Conservation (phyloP, 2,113 vertebrate species). For the Serinus canaria region DNA sequence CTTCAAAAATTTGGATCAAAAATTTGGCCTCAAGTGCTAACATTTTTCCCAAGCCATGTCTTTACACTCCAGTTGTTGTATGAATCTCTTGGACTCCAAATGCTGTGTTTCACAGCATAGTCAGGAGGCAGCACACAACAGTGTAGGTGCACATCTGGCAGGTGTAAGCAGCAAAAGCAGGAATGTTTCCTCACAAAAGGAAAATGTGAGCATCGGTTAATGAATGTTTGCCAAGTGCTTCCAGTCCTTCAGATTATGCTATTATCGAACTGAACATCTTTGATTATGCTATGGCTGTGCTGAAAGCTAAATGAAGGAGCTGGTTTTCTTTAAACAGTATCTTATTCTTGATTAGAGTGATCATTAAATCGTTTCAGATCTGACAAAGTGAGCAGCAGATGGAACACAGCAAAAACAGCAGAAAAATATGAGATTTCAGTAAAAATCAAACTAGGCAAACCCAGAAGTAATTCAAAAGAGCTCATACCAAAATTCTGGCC, state of each 20-base stretch:
- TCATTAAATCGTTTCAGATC: background rate
- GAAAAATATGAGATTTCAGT: background rate
- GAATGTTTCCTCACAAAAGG: background rate
- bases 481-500: background rate
- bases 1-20: background rate
- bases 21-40: background rate
- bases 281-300: background rate
- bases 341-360: background rate
- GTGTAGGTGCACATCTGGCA: background rate
- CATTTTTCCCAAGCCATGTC: background rate
- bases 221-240: background rate
- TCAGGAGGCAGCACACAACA: background rate
- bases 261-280: background rate
- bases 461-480: background rate
- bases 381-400: background rate
- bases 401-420: background rate
- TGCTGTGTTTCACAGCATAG: background rate
- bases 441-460: background rate
- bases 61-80: background rate
- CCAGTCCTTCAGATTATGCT: background rate
- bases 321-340: background rate
- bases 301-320: background rate
- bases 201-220: background rate
- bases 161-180: background rate
- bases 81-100: background rate